phyloP scores from a whole-genome alignment of 64 coral and sea anemone genomes.

The Actinia equina region DNA sequence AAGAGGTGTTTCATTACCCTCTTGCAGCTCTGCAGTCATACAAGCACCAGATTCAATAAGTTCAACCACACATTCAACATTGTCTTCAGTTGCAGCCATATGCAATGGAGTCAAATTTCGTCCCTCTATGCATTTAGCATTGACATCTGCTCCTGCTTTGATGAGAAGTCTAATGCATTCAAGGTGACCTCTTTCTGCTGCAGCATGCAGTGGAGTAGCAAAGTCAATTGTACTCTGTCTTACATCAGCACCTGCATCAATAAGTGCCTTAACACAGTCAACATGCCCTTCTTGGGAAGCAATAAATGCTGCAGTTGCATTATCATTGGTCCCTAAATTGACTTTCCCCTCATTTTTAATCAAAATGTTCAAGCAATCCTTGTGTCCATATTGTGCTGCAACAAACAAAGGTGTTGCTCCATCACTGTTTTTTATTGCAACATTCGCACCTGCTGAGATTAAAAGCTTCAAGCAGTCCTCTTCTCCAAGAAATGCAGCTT shows the following conservation, averaged over 20 bases:
- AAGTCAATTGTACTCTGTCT: slow-evolving; percentile 37
- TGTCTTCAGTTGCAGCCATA: slow-evolving; percentile 51
- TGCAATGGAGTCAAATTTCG: slow-evolving; percentile 52
- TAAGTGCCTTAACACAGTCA: slow-evolving; percentile 40
- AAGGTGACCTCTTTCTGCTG: slow-evolving; percentile 55
- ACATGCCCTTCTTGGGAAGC: slow-evolving; percentile 72
- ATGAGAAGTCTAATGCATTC: slow-evolving; percentile 52
- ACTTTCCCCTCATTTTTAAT: slow-evolving; percentile 48
- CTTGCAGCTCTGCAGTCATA: slow-evolving; percentile 26
- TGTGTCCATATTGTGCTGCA: slow-evolving; percentile 67
- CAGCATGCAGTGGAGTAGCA: slow-evolving; percentile 64
- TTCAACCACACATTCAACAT: slow-evolving; percentile 51
- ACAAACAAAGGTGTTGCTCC: slow-evolving; percentile 69
- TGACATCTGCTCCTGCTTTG: slow-evolving; percentile 32
- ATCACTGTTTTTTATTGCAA: slow-evolving; percentile 72
- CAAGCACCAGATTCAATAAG: slow-evolving; percentile 32
- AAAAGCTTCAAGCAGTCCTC: slow-evolving; percentile 27
- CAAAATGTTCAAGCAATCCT: slow-evolving; percentile 41
- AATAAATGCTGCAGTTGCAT: slow-evolving; percentile 72
- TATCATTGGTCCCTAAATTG: slow-evolving; percentile 46
- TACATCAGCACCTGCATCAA: slow-evolving; percentile 63
- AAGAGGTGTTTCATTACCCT: slow-evolving; percentile 59
- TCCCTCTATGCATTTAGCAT: slow-evolving; percentile 36
- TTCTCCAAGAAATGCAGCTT: slow-evolving; percentile 67
- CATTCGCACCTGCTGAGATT: slow-evolving; percentile 19